Percentiles rank a stretch among this genome's conserved stretches.
Evolutionary conservation across 2,113 vertebrate genomes (phyloP).

Genomic region (Phocoena sinus): DNA sequence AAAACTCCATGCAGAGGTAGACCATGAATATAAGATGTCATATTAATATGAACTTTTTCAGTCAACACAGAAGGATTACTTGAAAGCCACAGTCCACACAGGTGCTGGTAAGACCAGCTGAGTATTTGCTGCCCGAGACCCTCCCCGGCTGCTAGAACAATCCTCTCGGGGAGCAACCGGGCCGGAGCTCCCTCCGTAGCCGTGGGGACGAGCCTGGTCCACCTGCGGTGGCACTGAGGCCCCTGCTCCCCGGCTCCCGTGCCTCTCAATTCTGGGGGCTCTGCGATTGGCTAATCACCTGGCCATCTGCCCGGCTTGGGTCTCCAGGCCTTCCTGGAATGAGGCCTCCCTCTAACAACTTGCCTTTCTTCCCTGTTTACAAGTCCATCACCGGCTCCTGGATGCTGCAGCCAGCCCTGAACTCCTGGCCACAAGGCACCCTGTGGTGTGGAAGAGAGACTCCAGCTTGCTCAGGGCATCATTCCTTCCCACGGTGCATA

Average conservation of each 20-base stretch:
- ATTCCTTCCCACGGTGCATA: neutral
- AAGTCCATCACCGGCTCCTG: neutral
- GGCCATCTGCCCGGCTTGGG: fast-evolving
- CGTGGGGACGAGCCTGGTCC: fast-evolving
- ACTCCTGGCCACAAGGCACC: neutral
- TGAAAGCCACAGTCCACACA: neutral
- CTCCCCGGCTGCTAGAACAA: fast-evolving
- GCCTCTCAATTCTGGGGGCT: neutral
- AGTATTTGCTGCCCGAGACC: fast-evolving
- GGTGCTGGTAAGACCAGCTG: neutral
- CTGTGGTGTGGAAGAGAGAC: fast-evolving
- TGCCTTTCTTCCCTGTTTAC: neutral
- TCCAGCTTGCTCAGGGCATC: fast-evolving
- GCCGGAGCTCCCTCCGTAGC: too few species aligned
- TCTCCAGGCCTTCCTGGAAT: neutral
- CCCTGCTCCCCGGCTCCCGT: neutral
- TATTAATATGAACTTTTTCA: neutral
- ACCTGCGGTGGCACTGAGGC: fast-evolving
- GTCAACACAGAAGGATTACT: neutral
- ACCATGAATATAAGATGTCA: neutral
- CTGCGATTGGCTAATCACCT: neutral
- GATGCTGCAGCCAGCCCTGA: neutral
- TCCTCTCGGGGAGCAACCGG: neutral
- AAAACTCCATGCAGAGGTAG: neutral
- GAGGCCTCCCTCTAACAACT: neutral